phyloP scores from a whole-genome alignment of 35 echinoderm and acorn worm genomes.

The Ophioderma brevispina region DNA sequence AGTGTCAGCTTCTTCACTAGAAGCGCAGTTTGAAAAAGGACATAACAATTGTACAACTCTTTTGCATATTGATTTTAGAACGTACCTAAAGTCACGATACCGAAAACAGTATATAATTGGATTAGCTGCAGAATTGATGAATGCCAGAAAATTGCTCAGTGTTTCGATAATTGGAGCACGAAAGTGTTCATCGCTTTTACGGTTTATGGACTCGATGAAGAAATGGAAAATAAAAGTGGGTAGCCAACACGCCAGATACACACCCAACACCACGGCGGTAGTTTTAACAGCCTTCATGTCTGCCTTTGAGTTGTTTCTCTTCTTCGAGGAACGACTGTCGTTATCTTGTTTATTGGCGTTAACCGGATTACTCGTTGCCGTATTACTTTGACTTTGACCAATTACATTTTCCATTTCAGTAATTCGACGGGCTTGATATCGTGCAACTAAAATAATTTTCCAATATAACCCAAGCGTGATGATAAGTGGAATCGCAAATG shows the following conservation, averaged over 20 bases:
- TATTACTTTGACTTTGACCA: background rate
- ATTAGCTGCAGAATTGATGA: conserved; percentile 5
- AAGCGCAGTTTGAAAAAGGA: too few species aligned
- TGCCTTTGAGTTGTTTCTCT: background rate
- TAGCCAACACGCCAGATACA: conserved; percentile 11
- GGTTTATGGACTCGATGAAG: background rate
- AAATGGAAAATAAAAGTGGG: background rate
- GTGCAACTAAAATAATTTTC: conserved; percentile 2
- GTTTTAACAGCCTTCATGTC: conserved; percentile 16
- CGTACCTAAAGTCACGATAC: background rate
- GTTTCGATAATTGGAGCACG: background rate
- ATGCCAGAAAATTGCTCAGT: background rate
- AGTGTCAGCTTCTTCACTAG: too few species aligned
- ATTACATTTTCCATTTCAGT: background rate
- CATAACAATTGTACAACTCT: too few species aligned
- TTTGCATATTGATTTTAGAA: too few species aligned
- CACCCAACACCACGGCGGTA: conserved; percentile 2
- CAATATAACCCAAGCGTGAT: background rate
- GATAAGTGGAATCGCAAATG: background rate
- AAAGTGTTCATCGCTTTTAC: background rate
- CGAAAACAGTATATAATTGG: conserved; percentile 12
- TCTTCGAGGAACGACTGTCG: background rate
- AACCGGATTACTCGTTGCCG: background rate
- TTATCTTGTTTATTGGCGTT: background rate
- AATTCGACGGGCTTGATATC: background rate